Conservation (phyloP, 1,140 invertebrate species). For the Brachionus manjavacas region DNA sequence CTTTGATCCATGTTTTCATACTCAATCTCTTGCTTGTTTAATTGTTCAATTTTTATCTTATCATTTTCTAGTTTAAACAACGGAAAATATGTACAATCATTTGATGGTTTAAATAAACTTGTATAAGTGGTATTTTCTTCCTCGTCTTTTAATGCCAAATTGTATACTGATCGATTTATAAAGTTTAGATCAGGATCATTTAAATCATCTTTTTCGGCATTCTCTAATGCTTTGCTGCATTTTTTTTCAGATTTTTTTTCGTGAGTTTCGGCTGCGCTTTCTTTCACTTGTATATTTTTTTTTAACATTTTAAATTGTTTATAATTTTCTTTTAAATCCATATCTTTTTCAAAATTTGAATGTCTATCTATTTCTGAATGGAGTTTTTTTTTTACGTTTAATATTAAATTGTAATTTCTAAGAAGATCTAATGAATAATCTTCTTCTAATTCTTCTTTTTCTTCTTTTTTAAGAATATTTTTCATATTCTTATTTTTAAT, state of each 20-base stretch:
- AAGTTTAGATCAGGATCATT: background rate
- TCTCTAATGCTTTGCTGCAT: background rate
- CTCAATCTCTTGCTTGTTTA: background rate
- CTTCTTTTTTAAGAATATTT: background rate
- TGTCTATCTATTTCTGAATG: background rate
- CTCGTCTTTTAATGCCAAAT: background rate
- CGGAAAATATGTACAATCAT: slow-evolving; percentile 26
- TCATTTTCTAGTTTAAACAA: background rate
- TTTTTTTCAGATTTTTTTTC: background rate
- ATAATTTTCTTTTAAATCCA: no score
- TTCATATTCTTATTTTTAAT: background rate
- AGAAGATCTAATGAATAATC: background rate
- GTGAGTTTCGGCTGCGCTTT: no score
- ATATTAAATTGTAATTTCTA: background rate
- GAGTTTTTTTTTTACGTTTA: background rate
- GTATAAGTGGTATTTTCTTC: background rate
- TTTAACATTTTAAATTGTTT: no score
- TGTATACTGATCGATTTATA: background rate
- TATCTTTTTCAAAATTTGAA: background rate
- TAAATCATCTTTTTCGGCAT: background rate
- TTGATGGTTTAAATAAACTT: background rate
- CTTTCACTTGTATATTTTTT: no score
- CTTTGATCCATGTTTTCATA: no score
- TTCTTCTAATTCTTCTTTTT: no score
- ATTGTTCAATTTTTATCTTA: background rate